A percentile compares a stretch with the other conserved stretches of the same genome.
Evolutionary conservation across 2,113 vertebrate genomes (phyloP).

Genomic region (Corvus hawaiiensis): DNA sequence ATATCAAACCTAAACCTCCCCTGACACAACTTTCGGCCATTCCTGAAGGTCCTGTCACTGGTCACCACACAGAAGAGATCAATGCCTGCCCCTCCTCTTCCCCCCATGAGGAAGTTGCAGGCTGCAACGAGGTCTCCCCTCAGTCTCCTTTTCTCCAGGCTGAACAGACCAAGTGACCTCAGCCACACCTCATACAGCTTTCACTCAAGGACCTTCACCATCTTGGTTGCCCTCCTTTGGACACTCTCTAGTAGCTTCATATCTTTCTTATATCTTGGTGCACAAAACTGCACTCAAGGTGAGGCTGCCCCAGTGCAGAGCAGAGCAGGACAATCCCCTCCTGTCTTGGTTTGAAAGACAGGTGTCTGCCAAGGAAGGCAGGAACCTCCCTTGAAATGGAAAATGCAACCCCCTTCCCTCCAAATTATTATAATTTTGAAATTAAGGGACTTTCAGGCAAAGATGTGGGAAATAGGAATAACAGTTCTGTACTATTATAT

Average conservation of each 20-base stretch:
- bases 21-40: not conserved
- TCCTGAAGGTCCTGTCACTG: not conserved
- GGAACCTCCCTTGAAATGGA: too few species aligned
- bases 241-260: not conserved
- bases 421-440: too few species aligned
- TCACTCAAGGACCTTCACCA: not conserved
- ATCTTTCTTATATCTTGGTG: accelerated
- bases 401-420: too few species aligned
- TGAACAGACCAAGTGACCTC: not conserved
- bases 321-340: not conserved
- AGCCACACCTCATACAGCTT: accelerated
- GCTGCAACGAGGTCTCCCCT: not conserved
- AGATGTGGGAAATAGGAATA: too few species aligned
- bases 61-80: not conserved
- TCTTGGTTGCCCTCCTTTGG: not conserved
- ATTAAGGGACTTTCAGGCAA: too few species aligned
- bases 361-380: too few species aligned
- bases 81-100: not conserved
- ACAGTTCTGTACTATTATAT: too few species aligned
- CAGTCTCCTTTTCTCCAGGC: not conserved
- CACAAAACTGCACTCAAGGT: not conserved
- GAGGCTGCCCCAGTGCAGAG: accelerated
- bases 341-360: too few species aligned
- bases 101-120: not conserved
- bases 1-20: not conserved